Evolutionary conservation across 2,888 invertebrate genomes (phyloP).

Genomic region (Yponomeuta cagnagella): DNA sequence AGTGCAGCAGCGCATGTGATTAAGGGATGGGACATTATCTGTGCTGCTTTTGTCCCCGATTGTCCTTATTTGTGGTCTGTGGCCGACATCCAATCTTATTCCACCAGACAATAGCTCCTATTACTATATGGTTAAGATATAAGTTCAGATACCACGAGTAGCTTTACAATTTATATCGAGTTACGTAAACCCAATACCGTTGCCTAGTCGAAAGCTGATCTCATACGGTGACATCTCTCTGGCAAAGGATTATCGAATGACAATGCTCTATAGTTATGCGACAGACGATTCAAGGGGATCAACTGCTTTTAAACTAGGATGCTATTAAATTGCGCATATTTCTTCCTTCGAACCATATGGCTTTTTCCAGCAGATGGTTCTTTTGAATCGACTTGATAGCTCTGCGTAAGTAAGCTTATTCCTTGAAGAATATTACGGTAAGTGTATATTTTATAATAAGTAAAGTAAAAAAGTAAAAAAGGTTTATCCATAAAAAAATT

Average conservation of each 20-base stretch:
- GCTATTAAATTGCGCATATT: slow-evolving; percentile 73
- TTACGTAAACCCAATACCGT: slow-evolving; percentile 73
- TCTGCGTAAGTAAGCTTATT: slow-evolving; percentile 12
- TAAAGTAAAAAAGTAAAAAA: no score
- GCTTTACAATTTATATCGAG: slow-evolving; percentile 58
- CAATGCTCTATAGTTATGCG: slow-evolving; percentile 53
- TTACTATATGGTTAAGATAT: slow-evolving; percentile 32
- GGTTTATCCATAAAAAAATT: no score
- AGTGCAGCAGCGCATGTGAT: slow-evolving; percentile 72
- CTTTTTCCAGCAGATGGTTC: slow-evolving; percentile 68
- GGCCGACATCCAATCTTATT: slow-evolving; percentile 37
- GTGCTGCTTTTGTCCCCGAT: slow-evolving; percentile 54
- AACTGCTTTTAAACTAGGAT: slow-evolving; percentile 61
- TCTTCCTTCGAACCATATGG: slow-evolving; percentile 69
- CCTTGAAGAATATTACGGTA: slow-evolving; percentile 15
- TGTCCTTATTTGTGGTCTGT: slow-evolving; percentile 68
- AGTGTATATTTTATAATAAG: no score
- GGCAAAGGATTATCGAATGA: slow-evolving; percentile 75
- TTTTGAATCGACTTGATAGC: slow-evolving; percentile 40
- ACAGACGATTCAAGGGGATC: slow-evolving; percentile 50
- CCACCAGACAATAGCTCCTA: slow-evolving; percentile 33
- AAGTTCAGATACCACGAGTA: slow-evolving; percentile 23
- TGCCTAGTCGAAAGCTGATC: slow-evolving; percentile 71
- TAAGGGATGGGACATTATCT: slow-evolving; percentile 73
- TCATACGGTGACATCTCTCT: slow-evolving; percentile 69